Percentiles rank a stretch among this genome's conserved stretches.
Evolutionary conservation across 2,888 invertebrate species (phyloP).

Genomic region (Limnephilus rhombicus): DNA sequence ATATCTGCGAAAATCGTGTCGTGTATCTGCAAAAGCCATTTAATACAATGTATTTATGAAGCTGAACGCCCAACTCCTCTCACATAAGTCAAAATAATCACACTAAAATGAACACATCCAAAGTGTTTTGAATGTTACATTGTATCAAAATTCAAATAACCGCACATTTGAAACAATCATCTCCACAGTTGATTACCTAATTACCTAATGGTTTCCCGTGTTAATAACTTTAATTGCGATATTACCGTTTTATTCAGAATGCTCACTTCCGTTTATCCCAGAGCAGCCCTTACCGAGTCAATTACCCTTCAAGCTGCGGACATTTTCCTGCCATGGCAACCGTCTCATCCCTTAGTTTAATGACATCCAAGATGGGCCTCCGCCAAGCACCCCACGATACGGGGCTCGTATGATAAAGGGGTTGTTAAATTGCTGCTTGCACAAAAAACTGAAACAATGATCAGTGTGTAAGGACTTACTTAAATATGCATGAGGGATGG

Average conservation of each 20-base stretch:
- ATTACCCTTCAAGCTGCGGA: constrained; percentile 44
- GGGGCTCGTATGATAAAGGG: constrained; percentile 43
- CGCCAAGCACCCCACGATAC: constrained; percentile 36
- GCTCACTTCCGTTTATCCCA: constrained; percentile 15
- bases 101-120: neutral
- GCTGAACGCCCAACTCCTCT: neutral
- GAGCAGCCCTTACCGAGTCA: constrained; percentile 7
- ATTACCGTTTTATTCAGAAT: neutral
- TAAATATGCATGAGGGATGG: constrained; percentile 60
- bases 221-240: neutral
- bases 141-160: neutral
- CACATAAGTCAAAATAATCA: neutral
- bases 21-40: neutral
- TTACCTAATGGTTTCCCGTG: neutral
- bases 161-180: neutral
- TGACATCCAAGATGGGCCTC: constrained; percentile 33
- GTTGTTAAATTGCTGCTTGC: constrained; percentile 57
- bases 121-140: neutral
- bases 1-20: neutral
- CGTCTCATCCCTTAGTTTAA: constrained; percentile 40
- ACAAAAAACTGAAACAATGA: constrained; percentile 62
- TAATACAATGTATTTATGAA: neutral
- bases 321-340: constrained; percentile 29
- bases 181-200: neutral
- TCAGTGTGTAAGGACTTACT: constrained; percentile 51